Percentiles rank a stretch among this genome's conserved stretches.
These are phyloP conservation scores for Argynnis bischoffii DNA, from an alignment of 2,888 invertebrate genomes.

Conservation along the genomic window DNA sequence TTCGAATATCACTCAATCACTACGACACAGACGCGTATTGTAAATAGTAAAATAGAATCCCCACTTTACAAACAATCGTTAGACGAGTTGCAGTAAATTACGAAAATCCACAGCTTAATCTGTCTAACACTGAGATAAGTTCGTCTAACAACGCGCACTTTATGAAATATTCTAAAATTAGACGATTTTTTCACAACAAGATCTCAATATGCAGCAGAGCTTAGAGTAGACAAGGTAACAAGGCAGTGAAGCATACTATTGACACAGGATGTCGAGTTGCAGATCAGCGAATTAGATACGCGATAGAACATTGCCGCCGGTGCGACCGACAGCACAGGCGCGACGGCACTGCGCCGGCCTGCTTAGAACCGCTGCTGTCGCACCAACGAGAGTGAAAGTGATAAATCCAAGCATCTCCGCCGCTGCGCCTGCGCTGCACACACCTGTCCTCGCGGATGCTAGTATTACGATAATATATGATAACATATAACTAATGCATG, in stretches of 20 bases:
- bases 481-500: slow-evolving; percentile 27
- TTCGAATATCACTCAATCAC: slow-evolving; percentile 35
- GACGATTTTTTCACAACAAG: slow-evolving; percentile 59
- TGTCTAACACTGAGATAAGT: slow-evolving; percentile 31
- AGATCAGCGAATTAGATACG: slow-evolving; percentile 54
- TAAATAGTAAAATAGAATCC: slow-evolving; percentile 15
- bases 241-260: slow-evolving; percentile 63
- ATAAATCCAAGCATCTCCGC: slow-evolving; percentile 63
- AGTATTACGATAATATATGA: slow-evolving; percentile 34
- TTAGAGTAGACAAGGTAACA: slow-evolving; percentile 58
- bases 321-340: slow-evolving; percentile 68
- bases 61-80: slow-evolving; percentile 25
- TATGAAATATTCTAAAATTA: slow-evolving; percentile 60
- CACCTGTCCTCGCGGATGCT: slow-evolving; percentile 60
- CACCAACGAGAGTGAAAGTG: slow-evolving; percentile 77
- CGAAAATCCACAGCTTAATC: slow-evolving; percentile 36
- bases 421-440: slow-evolving; percentile 50
- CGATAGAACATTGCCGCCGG: slow-evolving; percentile 53
- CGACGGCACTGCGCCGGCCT: slow-evolving; percentile 65
- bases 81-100: slow-evolving; percentile 35
- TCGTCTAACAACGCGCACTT: slow-evolving; percentile 44
- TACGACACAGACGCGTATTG: slow-evolving; percentile 31
- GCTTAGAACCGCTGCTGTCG: slow-evolving; percentile 55
- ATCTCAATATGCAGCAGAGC: slow-evolving; percentile 64
- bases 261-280: slow-evolving; percentile 51